Evolutionary conservation across 2,113 vertebrate genomes (phyloP).

Genomic region (Gorsachius goisagi): DNA sequence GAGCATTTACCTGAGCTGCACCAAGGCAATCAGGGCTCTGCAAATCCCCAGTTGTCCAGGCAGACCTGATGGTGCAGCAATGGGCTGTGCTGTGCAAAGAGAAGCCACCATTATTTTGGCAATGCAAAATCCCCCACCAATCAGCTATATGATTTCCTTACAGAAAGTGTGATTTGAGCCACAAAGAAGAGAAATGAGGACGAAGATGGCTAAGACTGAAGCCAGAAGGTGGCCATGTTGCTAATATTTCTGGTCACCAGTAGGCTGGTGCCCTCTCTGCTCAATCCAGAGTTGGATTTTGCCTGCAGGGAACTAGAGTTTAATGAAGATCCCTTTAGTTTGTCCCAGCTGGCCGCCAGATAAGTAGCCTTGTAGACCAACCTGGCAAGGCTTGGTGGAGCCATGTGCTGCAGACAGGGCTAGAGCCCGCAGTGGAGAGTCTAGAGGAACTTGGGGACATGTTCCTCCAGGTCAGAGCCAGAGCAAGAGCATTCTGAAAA

Average conservation of each 20-base stretch:
- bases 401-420: neutral
- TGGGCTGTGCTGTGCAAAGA: neutral
- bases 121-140: neutral
- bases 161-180: neutral
- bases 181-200: neutral
- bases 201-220: neutral
- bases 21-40: neutral
- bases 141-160: neutral
- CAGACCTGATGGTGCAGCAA: neutral
- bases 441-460: neutral
- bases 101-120: neutral
- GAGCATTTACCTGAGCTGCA: neutral
- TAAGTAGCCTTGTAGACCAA: neutral
- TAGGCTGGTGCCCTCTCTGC: neutral
- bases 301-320: neutral
- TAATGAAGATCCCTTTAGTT: neutral
- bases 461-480: neutral
- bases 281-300: neutral
- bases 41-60: neutral
- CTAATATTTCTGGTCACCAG: neutral
- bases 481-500: neutral
- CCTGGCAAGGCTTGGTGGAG: neutral
- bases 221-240: neutral
- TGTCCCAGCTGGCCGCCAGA: neutral
- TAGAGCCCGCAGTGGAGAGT: neutral